Evolutionary conservation across 2,797 vertebrate species (phyloP).

Genomic region (Balearica regulorum): DNA sequence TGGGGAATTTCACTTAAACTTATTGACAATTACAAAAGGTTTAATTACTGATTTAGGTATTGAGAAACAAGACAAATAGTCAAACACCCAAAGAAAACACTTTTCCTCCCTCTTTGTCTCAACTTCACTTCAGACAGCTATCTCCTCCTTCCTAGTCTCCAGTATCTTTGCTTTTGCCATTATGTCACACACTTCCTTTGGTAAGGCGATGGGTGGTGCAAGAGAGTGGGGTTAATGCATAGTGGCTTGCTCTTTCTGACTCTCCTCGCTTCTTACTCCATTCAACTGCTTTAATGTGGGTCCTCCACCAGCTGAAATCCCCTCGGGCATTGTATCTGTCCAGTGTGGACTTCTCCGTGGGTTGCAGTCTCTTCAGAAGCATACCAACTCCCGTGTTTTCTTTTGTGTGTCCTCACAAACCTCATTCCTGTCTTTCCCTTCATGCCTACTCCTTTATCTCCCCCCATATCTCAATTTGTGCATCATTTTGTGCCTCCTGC

Average conservation of each 20-base stretch:
- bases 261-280: neutral
- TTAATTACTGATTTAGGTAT: neutral
- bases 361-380: neutral
- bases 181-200: neutral
- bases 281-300: neutral
- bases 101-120: neutral
- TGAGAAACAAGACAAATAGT: neutral
- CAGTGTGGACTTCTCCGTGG: neutral
- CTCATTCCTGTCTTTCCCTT: neutral
- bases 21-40: neutral
- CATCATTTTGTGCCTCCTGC: neutral
- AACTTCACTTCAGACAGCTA: neutral
- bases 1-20: neutral
- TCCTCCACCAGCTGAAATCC: neutral
- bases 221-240: neutral
- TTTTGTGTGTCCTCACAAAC: neutral
- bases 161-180: neutral
- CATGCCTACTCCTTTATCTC: neutral
- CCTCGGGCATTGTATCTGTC: accelerated
- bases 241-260: neutral
- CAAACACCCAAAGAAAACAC: neutral
- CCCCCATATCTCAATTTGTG: neutral
- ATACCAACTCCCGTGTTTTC: neutral
- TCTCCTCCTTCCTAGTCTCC: neutral
- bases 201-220: neutral